These are phyloP conservation scores for Oryzias javanicus DNA, from an alignment of 2,113 vertebrate genomes.

Conservation along the genomic window DNA sequence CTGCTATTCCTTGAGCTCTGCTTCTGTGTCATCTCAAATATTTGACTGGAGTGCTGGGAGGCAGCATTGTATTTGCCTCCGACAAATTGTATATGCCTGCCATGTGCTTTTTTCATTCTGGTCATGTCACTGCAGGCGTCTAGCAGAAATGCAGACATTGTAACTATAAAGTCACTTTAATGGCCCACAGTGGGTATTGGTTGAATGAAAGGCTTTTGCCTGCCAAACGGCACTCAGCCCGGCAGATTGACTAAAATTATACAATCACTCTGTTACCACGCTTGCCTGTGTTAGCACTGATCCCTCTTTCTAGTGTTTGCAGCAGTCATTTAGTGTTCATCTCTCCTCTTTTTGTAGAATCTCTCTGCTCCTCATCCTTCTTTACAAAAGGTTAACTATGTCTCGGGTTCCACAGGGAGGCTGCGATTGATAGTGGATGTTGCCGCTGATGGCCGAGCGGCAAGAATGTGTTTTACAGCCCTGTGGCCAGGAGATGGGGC, in stretches of 20 bases:
- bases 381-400: conserved; percentile 16
- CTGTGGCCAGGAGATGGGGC: conserved; percentile 75
- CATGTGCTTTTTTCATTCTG: conserved; percentile 9
- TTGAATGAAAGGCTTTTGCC: conserved; percentile 37
- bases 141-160: conserved; percentile 33
- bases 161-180: conserved; percentile 39
- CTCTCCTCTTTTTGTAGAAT: conserved; percentile 9
- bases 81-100: conserved; percentile 33
- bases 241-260: conserved; percentile 44
- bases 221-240: conserved; percentile 34
- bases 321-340: conserved; percentile 6
- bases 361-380: conserved; percentile 18
- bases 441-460: conserved; percentile 14
- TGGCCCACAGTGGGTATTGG: conserved; percentile 27
- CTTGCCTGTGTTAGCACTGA: conserved; percentile 30
- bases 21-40: conserved; percentile 31
- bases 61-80: neutral
- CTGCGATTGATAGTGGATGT: conserved; percentile 34
- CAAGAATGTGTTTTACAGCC: conserved; percentile 44
- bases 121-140: conserved; percentile 11
- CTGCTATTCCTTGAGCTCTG: conserved; percentile 28
- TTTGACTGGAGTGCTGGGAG: conserved; percentile 19
- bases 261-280: conserved; percentile 39
- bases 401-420: conserved; percentile 28
- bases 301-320: conserved; percentile 26